Conservation (phyloP, 2,797 vertebrate genomes). For the Meda fulgida region DNA sequence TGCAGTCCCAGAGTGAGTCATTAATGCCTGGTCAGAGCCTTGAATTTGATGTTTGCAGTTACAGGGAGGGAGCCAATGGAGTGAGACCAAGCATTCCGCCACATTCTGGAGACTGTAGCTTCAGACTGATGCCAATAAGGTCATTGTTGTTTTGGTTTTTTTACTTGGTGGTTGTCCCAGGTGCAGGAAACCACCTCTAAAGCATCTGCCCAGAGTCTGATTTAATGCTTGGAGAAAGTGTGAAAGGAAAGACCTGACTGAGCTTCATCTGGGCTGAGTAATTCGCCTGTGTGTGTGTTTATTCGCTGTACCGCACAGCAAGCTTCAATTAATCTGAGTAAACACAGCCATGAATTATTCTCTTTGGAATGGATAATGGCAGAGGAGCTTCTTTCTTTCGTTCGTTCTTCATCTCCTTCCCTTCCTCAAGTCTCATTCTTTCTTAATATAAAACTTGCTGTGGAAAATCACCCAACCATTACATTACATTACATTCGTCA, state of each 20-base stretch:
- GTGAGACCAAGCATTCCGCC: neutral
- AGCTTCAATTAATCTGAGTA: constrained; percentile 59
- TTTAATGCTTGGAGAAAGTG: neutral
- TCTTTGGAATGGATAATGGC: constrained; percentile 46
- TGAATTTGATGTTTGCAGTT: constrained; percentile 20
- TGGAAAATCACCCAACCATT: constrained; percentile 36
- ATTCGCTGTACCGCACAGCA: constrained; percentile 30
- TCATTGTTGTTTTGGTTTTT: neutral
- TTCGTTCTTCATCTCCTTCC: constrained; percentile 5
- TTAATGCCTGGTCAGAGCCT: neutral
- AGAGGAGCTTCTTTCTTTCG: constrained; percentile 7
- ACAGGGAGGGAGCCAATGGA: neutral
- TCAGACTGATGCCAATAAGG: neutral
- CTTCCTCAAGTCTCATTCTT: neutral
- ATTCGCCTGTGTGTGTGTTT: constrained; percentile 19
- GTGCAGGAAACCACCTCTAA: constrained; percentile 22
- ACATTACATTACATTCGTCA: constrained; percentile 23
- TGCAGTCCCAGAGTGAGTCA: neutral
- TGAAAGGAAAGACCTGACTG: constrained; percentile 1
- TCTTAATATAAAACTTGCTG: constrained; percentile 9
- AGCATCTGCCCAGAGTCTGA: constrained; percentile 6
- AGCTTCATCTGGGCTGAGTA: constrained; percentile 9
- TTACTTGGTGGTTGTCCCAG: constrained; percentile 14
- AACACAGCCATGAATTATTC: constrained; percentile 64
- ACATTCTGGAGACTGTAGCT: neutral